phyloP scores from a whole-genome alignment of 2,888 invertebrate species.

The Drosophila seclusa region DNA sequence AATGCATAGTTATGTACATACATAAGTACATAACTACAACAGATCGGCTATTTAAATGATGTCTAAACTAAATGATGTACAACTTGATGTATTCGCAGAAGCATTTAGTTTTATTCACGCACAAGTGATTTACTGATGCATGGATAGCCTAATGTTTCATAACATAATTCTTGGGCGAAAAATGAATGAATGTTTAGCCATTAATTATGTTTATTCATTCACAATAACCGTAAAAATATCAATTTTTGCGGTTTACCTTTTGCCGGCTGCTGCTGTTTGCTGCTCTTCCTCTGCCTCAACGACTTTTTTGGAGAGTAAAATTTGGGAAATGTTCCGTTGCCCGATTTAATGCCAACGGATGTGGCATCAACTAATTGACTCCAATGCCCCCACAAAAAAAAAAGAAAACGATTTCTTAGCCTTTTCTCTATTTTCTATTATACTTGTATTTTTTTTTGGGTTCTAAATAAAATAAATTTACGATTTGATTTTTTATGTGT shows the following conservation, averaged over 20 bases:
- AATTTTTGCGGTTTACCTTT: constrained; percentile 30
- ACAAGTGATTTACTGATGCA: not conserved
- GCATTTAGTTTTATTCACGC: no score
- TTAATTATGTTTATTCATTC: constrained; percentile 37
- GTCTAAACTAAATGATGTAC: not conserved
- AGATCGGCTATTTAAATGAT: not conserved
- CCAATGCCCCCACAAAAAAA: constrained; percentile 16
- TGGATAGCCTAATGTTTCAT: not conserved
- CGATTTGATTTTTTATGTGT: constrained; percentile 21
- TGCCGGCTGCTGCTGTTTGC: constrained; percentile 14
- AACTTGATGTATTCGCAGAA: not conserved
- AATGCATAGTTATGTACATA: not conserved
- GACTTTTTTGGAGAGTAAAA: constrained; percentile 15
- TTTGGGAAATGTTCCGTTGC: constrained; percentile 59
- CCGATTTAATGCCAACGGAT: constrained; percentile 48
- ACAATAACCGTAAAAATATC: constrained; percentile 28
- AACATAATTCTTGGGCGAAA: not conserved
- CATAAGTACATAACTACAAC: not conserved
- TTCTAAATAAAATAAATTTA: constrained; percentile 11
- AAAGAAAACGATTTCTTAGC: constrained; percentile 20
- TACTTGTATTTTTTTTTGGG: not conserved
- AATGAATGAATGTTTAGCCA: constrained; percentile 14
- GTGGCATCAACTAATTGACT: constrained; percentile 50
- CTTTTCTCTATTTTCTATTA: not conserved
- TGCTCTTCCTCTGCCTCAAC: constrained; percentile 16